Percentiles rank a stretch among this genome's conserved stretches.
Evolutionary conservation across 2,888 invertebrate species (phyloP).

Genomic region (Amphipoea oculea): DNA sequence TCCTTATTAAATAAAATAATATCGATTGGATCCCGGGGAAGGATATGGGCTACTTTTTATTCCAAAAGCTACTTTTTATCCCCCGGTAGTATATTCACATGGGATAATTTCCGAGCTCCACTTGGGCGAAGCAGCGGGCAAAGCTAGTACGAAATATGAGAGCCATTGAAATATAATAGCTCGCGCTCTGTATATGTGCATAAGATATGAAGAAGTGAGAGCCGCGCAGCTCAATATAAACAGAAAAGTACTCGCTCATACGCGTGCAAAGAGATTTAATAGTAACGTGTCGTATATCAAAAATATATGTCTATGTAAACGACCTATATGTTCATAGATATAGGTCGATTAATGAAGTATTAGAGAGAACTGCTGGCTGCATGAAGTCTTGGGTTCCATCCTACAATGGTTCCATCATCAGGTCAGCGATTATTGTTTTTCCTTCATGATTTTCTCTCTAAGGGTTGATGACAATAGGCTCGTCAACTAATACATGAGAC

Average conservation of each 20-base stretch:
- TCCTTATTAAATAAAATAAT: background rate
- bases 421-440: background rate
- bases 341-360: background rate
- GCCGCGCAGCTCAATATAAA: constrained; percentile 1
- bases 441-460: background rate
- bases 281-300: background rate
- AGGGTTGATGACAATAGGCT: background rate
- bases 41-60: too few species aligned
- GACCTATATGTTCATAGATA: background rate
- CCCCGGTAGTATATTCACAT: too few species aligned
- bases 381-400: background rate
- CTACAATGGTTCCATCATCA: background rate
- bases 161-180: background rate
- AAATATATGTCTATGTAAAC: background rate
- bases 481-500: background rate
- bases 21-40: too few species aligned
- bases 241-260: background rate
- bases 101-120: too few species aligned
- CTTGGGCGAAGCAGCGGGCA: background rate
- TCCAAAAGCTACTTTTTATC: too few species aligned
- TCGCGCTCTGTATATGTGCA: background rate
- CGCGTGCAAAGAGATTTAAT: background rate
- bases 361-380: background rate
- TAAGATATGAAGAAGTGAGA: constrained; percentile 15
- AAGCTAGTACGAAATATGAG: constrained; percentile 8